A percentile compares a stretch with the other conserved stretches of the same genome.
phyloP scores from a whole-genome alignment of 2,888 invertebrate genomes.

The Cataglyphis cursor region DNA sequence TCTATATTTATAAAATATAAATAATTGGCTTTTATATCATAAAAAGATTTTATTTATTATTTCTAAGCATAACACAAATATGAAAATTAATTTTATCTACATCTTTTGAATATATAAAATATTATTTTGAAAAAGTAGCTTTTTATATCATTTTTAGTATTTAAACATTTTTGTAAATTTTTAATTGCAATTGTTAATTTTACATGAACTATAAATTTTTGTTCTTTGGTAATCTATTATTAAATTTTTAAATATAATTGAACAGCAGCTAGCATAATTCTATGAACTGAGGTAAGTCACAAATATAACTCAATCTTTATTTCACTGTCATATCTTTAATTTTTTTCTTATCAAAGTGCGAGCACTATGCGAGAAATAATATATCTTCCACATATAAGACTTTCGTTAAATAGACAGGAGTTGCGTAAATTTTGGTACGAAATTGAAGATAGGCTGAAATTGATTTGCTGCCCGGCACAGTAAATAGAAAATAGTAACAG shows the following conservation, averaged over 20 bases:
- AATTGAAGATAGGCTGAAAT: conserved; percentile 21
- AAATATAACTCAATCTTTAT: conserved; percentile 13
- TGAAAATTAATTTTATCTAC: background rate
- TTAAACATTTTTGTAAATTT: background rate
- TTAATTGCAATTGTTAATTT: conserved; percentile 3
- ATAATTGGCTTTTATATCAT: background rate
- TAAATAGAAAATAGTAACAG: background rate
- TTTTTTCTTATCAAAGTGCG: conserved; percentile 7
- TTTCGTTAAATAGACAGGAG: conserved; percentile 13
- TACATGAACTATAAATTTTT: background rate
- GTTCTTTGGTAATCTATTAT: background rate
- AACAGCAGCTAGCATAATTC: background rate
- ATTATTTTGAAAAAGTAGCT: background rate
- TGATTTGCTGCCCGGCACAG: background rate
- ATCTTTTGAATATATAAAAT: background rate
- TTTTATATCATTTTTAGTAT: background rate
- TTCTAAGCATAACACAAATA: background rate
- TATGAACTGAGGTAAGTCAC: background rate
- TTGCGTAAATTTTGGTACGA: conserved; percentile 16
- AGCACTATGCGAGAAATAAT: conserved; percentile 11
- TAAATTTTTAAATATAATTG: background rate
- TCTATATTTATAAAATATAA: background rate
- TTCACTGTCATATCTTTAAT: conserved; percentile 1
- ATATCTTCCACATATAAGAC: conserved; percentile 23
- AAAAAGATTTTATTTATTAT: background rate